phyloP scores from a whole-genome alignment of 35 echinoderm and acorn worm species.

The Apostichopus japonicus region DNA sequence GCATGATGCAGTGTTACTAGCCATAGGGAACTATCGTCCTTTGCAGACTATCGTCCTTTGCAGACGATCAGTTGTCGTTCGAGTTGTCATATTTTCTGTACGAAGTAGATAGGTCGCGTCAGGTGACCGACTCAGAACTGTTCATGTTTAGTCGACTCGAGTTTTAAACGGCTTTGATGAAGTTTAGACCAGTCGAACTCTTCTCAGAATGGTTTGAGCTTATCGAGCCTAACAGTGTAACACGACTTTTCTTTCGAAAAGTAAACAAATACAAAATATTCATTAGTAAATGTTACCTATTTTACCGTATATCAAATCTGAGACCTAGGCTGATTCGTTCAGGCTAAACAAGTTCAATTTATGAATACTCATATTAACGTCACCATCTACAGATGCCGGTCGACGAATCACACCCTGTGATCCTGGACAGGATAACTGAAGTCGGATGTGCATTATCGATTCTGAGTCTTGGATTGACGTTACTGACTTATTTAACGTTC shows the following conservation, averaged over 20 bases:
- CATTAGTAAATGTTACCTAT: too few species aligned
- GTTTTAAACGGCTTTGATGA: too few species aligned
- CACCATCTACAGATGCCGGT: constrained; percentile 5
- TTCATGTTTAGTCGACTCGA: too few species aligned
- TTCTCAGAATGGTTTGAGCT: too few species aligned
- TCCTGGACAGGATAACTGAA: not conserved
- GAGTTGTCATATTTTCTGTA: too few species aligned
- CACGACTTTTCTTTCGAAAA: too few species aligned
- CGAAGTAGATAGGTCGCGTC: too few species aligned
- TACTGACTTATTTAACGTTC: constrained; percentile 50
- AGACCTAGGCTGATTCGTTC: not conserved
- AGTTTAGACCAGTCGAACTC: too few species aligned
- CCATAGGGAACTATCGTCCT: not conserved
- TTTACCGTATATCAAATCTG: not conserved
- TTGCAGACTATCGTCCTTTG: not conserved
- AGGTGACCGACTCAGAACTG: too few species aligned
- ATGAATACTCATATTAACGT: not conserved
- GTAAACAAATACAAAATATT: too few species aligned
- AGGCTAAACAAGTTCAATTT: not conserved
- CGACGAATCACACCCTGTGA: not conserved
- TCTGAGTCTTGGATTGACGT: not conserved
- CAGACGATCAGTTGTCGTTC: not conserved
- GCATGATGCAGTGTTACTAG: not conserved
- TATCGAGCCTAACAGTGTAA: too few species aligned
- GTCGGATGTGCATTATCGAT: constrained; percentile 31